These are phyloP conservation scores for Cromileptes altivelis DNA, from an alignment of 2,113 vertebrate species.

Conservation along the genomic window DNA sequence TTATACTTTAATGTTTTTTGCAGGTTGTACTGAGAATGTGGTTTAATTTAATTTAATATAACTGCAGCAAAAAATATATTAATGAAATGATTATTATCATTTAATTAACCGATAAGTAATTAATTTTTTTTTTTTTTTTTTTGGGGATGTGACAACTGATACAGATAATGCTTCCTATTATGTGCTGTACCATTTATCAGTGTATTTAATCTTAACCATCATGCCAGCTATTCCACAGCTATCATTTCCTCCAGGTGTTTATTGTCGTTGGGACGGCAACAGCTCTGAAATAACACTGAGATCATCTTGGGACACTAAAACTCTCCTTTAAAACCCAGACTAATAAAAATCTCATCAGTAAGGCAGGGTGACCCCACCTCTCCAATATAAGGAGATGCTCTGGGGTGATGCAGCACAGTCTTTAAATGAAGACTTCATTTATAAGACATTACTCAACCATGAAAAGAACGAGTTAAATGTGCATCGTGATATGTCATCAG, in stretches of 20 bases:
- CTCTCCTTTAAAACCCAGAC: neutral
- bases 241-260: neutral
- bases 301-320: conserved; percentile 17
- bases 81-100: no score
- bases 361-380: conserved; percentile 19
- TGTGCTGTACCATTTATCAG: neutral
- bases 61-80: no score
- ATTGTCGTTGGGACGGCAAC: neutral
- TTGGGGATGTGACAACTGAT: neutral
- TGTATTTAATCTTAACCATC: neutral
- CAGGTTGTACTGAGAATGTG: no score
- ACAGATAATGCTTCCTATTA: neutral
- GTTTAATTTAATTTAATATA: no score
- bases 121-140: no score
- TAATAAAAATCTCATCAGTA: neutral
- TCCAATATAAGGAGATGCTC: conserved; percentile 21
- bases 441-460: neutral
- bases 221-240: neutral
- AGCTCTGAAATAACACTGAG: conserved; percentile 14
- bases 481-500: neutral
- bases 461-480: neutral
- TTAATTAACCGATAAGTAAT: no score
- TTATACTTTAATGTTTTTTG: no score
- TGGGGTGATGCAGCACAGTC: neutral
- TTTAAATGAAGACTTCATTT: conserved; percentile 11